Base-by-base conservation (phyloP, 2,888 invertebrate species). In the Drosophila neotestacea region DNA sequence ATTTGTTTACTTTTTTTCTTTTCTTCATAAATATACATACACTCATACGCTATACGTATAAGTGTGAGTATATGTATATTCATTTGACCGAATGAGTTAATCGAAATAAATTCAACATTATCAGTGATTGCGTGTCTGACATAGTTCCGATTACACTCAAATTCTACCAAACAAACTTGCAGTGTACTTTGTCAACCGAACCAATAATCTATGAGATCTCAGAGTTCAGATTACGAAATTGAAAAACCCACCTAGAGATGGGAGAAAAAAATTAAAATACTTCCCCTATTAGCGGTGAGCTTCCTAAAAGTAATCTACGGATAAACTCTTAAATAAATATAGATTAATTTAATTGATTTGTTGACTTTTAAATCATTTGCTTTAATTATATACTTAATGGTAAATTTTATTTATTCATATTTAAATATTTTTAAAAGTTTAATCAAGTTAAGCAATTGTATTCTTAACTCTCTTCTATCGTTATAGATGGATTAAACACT, bases 1-100 rank as follows among this genome's bases (percentile, higher is more conserved):
- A 22, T 3, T 71, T 59, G 64, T n/a, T 64, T 41, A 54, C 13
- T 34, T 70, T 60, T 10, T 63, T 63, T 70, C 28, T 13, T 34
- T 48, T 16, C 11, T 32, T 2, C 7, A 6, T 9, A 32, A 6
- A 32, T 6, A 2, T 7, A 32, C 32, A 32, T 4, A 2, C 2
- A 32, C 9, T 6, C 16, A 41, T 22, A 10, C 4, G 1, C 9
- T 9, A 38, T 36, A 46, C 3, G 6, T n/a, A 22, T 4, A 6
- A 9, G 3, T 34, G 6, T 16, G 6, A 6, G 16, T 22, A 16
- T 13, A 30, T 10, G 16, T n/a, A 4, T 28, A 38, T 36, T 22
- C 16, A 46, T 13, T 38, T 39, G 11, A 46, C n/a, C 36, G 46
- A 44, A 28, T 46, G 34, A 38, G 48, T 41, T 11, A 16, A n/a